phyloP scores from a whole-genome alignment of 2,888 invertebrate genomes.

The Meloe dianella region DNA sequence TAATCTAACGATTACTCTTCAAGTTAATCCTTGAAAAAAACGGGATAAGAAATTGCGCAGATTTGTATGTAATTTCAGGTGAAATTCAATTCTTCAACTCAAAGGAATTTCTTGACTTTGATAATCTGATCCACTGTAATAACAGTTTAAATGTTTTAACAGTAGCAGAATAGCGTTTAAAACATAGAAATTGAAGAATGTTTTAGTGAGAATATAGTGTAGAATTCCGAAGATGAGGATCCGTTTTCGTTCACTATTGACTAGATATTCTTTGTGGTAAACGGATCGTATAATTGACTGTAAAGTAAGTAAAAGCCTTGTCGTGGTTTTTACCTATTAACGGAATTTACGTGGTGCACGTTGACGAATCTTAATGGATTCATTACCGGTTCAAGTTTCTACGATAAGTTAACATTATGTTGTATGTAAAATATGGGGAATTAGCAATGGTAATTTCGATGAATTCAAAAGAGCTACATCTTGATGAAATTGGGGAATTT shows the following conservation, averaged over 20 bases:
- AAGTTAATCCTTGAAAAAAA: too few relatives aligned
- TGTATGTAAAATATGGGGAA: background rate
- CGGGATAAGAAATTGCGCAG: background rate
- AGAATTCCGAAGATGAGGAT: background rate
- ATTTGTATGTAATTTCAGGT: background rate
- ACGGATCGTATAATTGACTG: slow-evolving; percentile 30
- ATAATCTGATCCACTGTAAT: background rate
- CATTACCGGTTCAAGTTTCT: slow-evolving; percentile 13
- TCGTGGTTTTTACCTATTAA: slow-evolving; percentile 22
- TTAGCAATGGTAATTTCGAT: background rate
- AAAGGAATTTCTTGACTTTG: background rate
- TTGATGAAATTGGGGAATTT: too few relatives aligned
- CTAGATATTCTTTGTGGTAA: slow-evolving; percentile 1
- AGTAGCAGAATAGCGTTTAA: background rate
- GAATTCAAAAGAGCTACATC: background rate
- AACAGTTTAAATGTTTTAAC: background rate
- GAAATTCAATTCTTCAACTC: background rate
- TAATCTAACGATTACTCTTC: background rate
- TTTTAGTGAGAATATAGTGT: background rate
- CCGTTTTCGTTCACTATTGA: background rate
- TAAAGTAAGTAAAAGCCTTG: slow-evolving; percentile 22
- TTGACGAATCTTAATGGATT: slow-evolving; percentile 15
- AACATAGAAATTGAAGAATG: background rate
- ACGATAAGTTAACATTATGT: background rate
- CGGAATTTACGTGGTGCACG: slow-evolving; percentile 16